These are phyloP conservation scores for Drosophila quadrilineata DNA, from an alignment of 1,140 invertebrate genomes.

Conservation along the genomic window DNA sequence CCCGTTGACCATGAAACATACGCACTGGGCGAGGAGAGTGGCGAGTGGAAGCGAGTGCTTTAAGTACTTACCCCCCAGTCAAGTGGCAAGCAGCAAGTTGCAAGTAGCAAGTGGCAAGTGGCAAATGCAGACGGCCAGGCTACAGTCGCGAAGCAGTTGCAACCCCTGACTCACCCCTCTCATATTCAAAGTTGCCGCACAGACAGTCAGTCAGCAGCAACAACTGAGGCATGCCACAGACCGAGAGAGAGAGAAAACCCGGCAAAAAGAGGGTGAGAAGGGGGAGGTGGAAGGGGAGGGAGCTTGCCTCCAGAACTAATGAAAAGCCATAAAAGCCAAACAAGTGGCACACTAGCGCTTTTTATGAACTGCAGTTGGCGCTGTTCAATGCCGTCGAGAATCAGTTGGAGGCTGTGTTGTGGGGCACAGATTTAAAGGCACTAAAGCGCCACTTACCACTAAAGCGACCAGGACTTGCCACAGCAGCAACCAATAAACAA, in stretches of 20 bases:
- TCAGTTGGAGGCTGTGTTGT: no score
- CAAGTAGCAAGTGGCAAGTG: slow-evolving; percentile 18
- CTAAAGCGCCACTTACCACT: slow-evolving; percentile 74
- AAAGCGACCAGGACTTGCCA: slow-evolving; percentile 43
- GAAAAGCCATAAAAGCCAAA: slow-evolving; percentile 76
- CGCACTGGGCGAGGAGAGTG: slow-evolving; percentile 5
- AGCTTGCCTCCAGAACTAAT: no score
- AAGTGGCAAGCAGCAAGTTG: not conserved
- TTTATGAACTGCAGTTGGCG: slow-evolving; percentile 55
- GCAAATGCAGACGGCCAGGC: slow-evolving; percentile 10
- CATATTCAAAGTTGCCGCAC: slow-evolving; percentile 21
- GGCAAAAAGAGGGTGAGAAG: no score
- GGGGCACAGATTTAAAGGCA: slow-evolving; percentile 68
- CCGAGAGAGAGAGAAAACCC: no score
- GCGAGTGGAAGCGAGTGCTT: not conserved
- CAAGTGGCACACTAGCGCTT: slow-evolving; percentile 69
- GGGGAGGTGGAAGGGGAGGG: no score
- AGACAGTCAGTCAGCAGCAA: no score
- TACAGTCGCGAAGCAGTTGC: slow-evolving; percentile 7
- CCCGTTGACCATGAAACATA: slow-evolving; percentile 44
- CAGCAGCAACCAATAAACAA: slow-evolving; percentile 2
- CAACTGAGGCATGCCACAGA: slow-evolving; percentile 46
- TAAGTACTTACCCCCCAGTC: slow-evolving; percentile 2
- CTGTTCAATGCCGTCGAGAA: slow-evolving; percentile 25
- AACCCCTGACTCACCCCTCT: slow-evolving; percentile 3